Percentiles rank a stretch among this genome's conserved stretches.
Evolutionary conservation across 2,113 vertebrate species (phyloP).

Genomic region (Hylia prasina): DNA sequence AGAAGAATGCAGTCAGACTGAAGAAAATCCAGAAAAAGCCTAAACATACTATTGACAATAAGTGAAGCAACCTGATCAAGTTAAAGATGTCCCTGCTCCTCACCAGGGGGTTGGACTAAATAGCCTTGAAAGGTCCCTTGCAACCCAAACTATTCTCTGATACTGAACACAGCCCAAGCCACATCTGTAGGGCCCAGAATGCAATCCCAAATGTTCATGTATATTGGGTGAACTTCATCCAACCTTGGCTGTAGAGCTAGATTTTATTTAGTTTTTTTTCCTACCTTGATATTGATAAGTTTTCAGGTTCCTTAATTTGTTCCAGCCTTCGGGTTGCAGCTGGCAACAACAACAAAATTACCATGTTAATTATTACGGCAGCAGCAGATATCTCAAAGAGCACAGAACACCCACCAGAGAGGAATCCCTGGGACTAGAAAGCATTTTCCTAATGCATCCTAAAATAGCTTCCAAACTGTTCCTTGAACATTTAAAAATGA

Average conservation of each 20-base stretch:
- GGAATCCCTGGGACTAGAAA: neutral
- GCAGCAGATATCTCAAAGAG: neutral
- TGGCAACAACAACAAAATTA: neutral
- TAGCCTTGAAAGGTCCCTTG: neutral
- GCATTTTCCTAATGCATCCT: neutral
- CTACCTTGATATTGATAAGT: neutral
- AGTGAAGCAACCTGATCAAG: neutral
- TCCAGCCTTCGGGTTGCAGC: neutral
- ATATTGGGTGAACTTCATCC: neutral
- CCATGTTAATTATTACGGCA: rapidly evolving
- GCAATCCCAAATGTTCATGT: neutral
- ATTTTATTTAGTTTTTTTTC: neutral
- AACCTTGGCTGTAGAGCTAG: neutral
- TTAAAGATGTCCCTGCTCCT: neutral
- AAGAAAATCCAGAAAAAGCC: neutral
- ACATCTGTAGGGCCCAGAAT: neutral
- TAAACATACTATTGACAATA: neutral
- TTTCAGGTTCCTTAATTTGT: neutral
- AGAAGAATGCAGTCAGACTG: neutral
- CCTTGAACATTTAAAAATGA: neutral
- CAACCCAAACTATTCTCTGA: neutral
- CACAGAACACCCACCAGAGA: neutral
- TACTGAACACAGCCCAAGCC: neutral
- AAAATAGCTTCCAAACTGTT: neutral
- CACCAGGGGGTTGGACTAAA: neutral